Percentiles rank a stretch among this genome's conserved stretches.
Evolutionary conservation across 2,797 vertebrate species (phyloP).

Genomic region (Cacajao melanocephalus): DNA sequence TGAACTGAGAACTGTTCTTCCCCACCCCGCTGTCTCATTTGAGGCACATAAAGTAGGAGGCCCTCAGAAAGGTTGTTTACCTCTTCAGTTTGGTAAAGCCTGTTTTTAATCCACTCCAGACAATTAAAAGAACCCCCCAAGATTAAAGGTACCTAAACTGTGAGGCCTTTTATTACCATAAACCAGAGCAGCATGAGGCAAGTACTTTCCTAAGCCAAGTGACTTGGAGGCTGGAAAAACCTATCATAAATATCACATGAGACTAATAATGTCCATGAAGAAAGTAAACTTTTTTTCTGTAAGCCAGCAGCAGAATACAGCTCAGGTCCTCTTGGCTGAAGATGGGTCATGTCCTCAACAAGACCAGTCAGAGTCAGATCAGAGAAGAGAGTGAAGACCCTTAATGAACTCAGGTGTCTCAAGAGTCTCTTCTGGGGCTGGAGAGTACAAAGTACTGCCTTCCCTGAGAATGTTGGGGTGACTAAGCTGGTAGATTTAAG

Average conservation of each 20-base stretch:
- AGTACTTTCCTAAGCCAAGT: not conserved
- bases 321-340: conserved; percentile 1
- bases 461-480: not conserved
- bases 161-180: conserved; percentile 33
- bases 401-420: not conserved
- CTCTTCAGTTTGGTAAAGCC: not conserved
- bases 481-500: not conserved
- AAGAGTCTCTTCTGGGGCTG: not conserved
- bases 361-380: not conserved
- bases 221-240: not conserved
- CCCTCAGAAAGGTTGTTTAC: not conserved
- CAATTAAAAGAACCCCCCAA: not conserved
- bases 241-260: not conserved
- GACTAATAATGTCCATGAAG: conserved; percentile 5
- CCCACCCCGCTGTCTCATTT: not conserved
- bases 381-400: not conserved
- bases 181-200: not conserved
- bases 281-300: not conserved
- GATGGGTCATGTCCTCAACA: not conserved
- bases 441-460: not conserved
- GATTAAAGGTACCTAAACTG: not conserved
- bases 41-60: not conserved
- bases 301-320: not conserved
- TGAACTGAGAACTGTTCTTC: not conserved
- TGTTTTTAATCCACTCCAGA: not conserved